Percentiles rank a stretch among this genome's conserved stretches.
phyloP scores from a whole-genome alignment of 1,140 invertebrate species.

The Drosophila watanabei region DNA sequence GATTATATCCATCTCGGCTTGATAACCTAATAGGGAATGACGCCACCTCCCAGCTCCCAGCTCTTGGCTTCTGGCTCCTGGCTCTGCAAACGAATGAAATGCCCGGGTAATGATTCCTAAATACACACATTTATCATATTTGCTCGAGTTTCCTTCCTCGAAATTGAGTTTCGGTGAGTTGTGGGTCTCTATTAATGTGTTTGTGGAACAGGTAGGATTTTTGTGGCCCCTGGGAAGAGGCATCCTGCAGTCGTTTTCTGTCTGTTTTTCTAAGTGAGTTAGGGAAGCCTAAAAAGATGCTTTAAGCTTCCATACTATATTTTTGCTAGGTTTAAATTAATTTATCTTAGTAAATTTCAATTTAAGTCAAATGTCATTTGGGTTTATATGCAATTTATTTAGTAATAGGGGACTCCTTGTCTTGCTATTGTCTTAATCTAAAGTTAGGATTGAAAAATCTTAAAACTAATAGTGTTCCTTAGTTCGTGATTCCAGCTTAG shows the following conservation, averaged over 20 bases:
- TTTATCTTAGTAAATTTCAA: not conserved
- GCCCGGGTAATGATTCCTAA: constrained; percentile 54
- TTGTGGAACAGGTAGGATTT: constrained; percentile 13
- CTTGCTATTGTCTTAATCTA: constrained; percentile 2
- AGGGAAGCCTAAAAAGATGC: not conserved
- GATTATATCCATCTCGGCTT: constrained; percentile 44
- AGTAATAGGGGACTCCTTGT: not conserved
- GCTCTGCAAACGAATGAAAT: constrained; percentile 13
- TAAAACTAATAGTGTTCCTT: constrained; percentile 4
- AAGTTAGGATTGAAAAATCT: not conserved
- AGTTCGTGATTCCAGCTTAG: constrained; percentile 1
- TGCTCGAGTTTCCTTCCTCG: constrained; percentile 28
- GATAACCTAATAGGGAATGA: constrained; percentile 49
- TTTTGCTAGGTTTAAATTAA: not conserved
- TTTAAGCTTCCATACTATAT: not conserved
- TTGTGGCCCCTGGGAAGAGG: too few species aligned
- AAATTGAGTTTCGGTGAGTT: constrained; percentile 2
- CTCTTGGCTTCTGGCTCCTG: not conserved
- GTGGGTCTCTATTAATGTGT: constrained; percentile 16
- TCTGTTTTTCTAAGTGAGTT: not conserved
- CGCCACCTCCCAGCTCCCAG: not conserved
- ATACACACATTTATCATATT: constrained; percentile 53
- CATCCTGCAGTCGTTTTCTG: not conserved
- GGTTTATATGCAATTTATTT: constrained; percentile 23
- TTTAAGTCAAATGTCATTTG: not conserved